Evolutionary conservation across 64 coral and sea anemone genomes (phyloP).

Genomic region (Pachyseris speciosa): DNA sequence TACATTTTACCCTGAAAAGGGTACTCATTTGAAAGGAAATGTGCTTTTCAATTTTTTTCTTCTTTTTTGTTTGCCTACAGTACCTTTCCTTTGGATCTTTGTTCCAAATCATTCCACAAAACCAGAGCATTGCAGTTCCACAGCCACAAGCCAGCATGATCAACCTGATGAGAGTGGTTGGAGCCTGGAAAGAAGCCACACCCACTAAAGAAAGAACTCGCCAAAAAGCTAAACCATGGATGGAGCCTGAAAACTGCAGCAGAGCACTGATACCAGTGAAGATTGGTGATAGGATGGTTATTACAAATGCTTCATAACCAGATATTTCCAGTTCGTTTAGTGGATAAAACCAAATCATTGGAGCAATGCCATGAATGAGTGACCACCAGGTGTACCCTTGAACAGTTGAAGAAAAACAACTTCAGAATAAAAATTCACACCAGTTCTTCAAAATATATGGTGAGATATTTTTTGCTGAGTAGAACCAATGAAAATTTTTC

Average conservation of each 20-base stretch:
- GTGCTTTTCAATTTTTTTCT: no score
- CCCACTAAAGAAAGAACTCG: slow-evolving; percentile 79
- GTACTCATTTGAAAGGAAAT: no score
- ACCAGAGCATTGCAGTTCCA: slow-evolving; percentile 96
- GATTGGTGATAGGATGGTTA: slow-evolving; percentile 82
- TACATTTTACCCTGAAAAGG: no score
- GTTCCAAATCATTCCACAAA: slow-evolving; percentile 93
- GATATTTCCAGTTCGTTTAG: slow-evolving; percentile 97
- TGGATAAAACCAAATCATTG: slow-evolving; percentile 99
- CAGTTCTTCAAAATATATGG: no score
- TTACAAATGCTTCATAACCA: slow-evolving; percentile 92
- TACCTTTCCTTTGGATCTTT: slow-evolving; percentile 92
- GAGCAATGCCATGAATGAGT: slow-evolving; percentile 80
- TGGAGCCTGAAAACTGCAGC: slow-evolving; percentile 59
- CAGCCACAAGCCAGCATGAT: slow-evolving; percentile 86
- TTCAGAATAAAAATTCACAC: no score
- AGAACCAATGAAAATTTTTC: no score
- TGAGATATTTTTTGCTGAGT: no score
- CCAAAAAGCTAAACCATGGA: slow-evolving; percentile 79
- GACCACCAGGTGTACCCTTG: slow-evolving; percentile 99
- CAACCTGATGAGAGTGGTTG: slow-evolving; percentile 82
- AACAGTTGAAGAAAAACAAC: no score
- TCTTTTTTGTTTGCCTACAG: no score
- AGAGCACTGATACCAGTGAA: slow-evolving; percentile 67
- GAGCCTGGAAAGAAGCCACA: slow-evolving; percentile 92